These are phyloP conservation scores for Astreopora myriophthalma DNA, from an alignment of 64 coral and sea anemone genomes.

Conservation along the genomic window DNA sequence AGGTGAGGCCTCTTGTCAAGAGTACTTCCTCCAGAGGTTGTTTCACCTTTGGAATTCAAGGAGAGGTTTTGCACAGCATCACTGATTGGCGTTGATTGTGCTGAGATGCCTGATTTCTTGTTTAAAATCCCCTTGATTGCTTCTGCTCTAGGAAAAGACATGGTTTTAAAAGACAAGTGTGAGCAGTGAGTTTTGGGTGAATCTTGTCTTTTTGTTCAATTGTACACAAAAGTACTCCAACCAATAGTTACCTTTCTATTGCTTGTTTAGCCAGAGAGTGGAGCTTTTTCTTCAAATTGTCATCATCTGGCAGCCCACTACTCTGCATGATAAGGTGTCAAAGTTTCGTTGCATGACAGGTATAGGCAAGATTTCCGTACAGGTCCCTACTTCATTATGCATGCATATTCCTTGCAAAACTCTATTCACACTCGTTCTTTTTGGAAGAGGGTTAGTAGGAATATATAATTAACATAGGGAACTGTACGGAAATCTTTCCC, in stretches of 20 bases:
- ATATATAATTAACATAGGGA: too few relatives aligned
- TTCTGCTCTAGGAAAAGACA: conserved; percentile 34
- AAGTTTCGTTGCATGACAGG: too few relatives aligned
- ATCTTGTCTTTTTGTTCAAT: background rate
- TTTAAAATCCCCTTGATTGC: conserved; percentile 43
- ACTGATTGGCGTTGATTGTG: background rate
- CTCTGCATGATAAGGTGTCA: conserved; percentile 22
- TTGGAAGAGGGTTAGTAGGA: too few relatives aligned
- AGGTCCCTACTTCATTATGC: too few relatives aligned
- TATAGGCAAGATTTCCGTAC: too few relatives aligned
- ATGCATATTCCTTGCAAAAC: too few relatives aligned
- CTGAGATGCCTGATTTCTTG: background rate
- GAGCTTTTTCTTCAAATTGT: conserved; percentile 80
- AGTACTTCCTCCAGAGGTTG: background rate
- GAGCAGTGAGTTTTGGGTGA: too few relatives aligned
- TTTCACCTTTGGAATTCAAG: background rate
- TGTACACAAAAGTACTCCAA: background rate
- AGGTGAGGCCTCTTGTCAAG: conserved; percentile 44
- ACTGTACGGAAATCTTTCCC: too few relatives aligned
- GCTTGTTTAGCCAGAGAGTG: conserved; percentile 88
- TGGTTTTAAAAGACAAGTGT: background rate
- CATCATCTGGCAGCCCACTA: conserved; percentile 60
- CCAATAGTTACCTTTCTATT: conserved; percentile 77
- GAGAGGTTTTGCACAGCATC: background rate
- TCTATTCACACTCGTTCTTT: too few relatives aligned